Conservation (phyloP, 2,888 invertebrate species). For the Hirtodrosophila confusa region DNA sequence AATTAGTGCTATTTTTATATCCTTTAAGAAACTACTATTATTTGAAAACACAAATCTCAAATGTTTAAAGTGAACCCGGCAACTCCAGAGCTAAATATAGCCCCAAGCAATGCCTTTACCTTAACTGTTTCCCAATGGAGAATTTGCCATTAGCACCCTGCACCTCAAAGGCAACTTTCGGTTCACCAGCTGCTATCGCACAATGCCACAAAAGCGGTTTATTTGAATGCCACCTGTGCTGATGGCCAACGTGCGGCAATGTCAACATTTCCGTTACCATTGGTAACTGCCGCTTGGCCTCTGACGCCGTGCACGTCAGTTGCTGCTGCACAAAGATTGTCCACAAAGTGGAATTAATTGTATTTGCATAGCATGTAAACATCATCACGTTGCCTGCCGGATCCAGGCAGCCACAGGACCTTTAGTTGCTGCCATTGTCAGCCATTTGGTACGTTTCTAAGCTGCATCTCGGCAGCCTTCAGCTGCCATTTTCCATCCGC, state of each 20-base stretch:
- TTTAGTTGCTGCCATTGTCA: conserved; percentile 36
- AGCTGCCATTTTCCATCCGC: conserved; percentile 17
- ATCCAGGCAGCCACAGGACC: conserved; percentile 16
- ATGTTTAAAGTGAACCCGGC: too few relatives aligned
- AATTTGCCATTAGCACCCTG: conserved; percentile 16
- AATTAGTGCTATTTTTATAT: too few relatives aligned
- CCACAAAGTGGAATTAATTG: conserved; percentile 79
- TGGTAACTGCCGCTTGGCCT: conserved; percentile 31
- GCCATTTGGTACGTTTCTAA: conserved; percentile 44
- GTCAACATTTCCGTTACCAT: conserved; percentile 63
- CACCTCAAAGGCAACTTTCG: conserved; percentile 3
- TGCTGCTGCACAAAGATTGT: conserved; percentile 60
- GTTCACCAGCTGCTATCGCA: conserved; percentile 14
- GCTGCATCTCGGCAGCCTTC: conserved; percentile 26
- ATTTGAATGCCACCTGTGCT: conserved; percentile 27
- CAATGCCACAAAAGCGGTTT: conserved; percentile 35
- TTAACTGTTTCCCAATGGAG: background rate
- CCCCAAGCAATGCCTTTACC: background rate
- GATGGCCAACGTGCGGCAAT: conserved; percentile 34
- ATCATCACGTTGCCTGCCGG: conserved; percentile 69
- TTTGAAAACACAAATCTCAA: too few relatives aligned
- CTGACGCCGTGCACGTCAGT: conserved; percentile 1
- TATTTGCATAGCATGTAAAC: conserved; percentile 79
- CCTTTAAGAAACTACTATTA: too few relatives aligned
- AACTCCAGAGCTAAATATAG: too few relatives aligned